Evolutionary conservation across 2,113 vertebrate species (phyloP), one percentile per base, ranked within the genome.

Genomic region (Brachyhypopomus gauderio): DNA sequence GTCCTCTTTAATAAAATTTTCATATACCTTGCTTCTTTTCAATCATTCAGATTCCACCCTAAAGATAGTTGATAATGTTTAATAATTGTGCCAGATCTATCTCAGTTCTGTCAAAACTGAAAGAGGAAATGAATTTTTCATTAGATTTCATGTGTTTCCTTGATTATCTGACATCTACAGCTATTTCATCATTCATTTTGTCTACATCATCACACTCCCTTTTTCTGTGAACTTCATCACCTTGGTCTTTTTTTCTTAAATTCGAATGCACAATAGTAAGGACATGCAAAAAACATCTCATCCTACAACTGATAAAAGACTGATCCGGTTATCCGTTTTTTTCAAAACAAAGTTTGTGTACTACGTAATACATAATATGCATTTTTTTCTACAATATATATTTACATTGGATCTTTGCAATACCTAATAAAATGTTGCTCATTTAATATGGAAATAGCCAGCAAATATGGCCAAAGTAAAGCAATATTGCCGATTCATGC

Each of bases 181-280:
- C 64, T 60, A 16, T 69, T 70, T 81, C 64, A 81, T 81, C 80
- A 77, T 72, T 82, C 66, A 41, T 55, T 38, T 27, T 23, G 48
- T 82, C 58, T 60, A 36, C 8, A 81, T 30, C 45, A 70, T 59
- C 48, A 69, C 23, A 25, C 45, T 60, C 59, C 36, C 14, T 77
- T 76, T 76, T 41, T 70, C 22, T 62, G 19, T 55, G 7, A 64
- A n/a, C 2, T 25, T 72, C 22, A 48, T 36, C 19, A 8, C 5
- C 6, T 34, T 59, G 67, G 30, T 38, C 14, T 30, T 80, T 30
- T 80, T 64, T 36, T 19, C 5, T n/a, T 60, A 19, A 16, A 19
- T 58, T 58, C 41, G 3, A 11, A 52, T 52, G 9, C 45, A 52
- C 45, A 52, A 52, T 52, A 41, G 5, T 41, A 41, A 41, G 9